Conservation (phyloP, 2,888 invertebrate species). For the Sympetrum striolatum region DNA sequence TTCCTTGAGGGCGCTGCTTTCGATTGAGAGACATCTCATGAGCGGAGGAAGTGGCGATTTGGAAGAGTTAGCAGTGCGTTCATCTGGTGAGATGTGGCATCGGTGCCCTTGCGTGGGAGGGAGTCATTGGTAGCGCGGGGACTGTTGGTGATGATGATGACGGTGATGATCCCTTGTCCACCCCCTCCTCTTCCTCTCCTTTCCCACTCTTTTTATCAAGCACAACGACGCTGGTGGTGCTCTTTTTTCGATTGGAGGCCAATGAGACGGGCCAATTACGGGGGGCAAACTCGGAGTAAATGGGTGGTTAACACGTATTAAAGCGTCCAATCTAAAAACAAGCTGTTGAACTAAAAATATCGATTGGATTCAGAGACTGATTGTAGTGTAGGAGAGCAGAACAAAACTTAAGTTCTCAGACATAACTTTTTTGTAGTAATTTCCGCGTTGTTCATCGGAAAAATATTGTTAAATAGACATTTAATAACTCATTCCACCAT, state of each 20-base stretch:
- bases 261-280: not conserved
- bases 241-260: not conserved
- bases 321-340: too few species aligned
- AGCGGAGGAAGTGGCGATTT: constrained; percentile 4
- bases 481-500: too few species aligned
- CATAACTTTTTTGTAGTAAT: too few species aligned
- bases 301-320: too few species aligned
- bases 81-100: constrained; percentile 1
- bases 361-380: too few species aligned
- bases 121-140: not conserved
- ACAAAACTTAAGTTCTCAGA: too few species aligned
- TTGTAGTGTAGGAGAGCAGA: too few species aligned
- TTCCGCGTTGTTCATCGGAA: too few species aligned
- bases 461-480: too few species aligned
- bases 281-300: too few species aligned
- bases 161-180: constrained; percentile 5
- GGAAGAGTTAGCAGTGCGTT: not conserved
- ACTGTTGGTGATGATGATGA: constrained; percentile 21
- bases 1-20: constrained; percentile 1
- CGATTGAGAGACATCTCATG: not conserved
- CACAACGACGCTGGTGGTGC: not conserved
- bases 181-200: not conserved
- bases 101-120: constrained; percentile 4
- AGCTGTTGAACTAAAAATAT: too few species aligned
- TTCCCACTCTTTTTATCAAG: not conserved